Evolutionary conservation across 2,888 invertebrate genomes (phyloP).

Genomic region (Parnassius mnemosyne): DNA sequence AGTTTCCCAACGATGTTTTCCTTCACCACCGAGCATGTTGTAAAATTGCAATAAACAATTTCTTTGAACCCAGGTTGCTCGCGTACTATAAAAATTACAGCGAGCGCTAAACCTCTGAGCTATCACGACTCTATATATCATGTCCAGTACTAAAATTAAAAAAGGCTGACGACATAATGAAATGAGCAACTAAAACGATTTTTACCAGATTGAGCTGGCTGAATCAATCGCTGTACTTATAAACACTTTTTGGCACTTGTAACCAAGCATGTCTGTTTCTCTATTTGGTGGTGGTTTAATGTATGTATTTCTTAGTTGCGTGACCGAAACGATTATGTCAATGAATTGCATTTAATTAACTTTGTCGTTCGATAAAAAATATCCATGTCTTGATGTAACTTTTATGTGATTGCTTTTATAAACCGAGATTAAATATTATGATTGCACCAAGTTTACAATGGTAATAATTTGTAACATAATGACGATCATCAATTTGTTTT

Average conservation of each 20-base stretch:
- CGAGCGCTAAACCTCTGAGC: too few relatives aligned
- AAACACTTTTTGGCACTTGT: neutral
- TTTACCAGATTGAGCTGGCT: neutral
- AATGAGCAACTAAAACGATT: too few relatives aligned
- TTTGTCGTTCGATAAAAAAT: slow-evolving; percentile 5
- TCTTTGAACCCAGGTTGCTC: too few relatives aligned
- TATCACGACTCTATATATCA: too few relatives aligned
- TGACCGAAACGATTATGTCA: slow-evolving; percentile 17
- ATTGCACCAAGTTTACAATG: neutral
- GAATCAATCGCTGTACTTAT: slow-evolving; percentile 10
- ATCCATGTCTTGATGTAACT: slow-evolving; percentile 1
- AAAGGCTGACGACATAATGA: too few relatives aligned
- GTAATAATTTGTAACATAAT: neutral
- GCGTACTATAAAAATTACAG: too few relatives aligned
- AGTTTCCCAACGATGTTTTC: too few relatives aligned
- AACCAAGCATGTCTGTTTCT: slow-evolving; percentile 1
- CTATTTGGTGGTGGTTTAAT: slow-evolving; percentile 12
- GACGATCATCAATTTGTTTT: too few relatives aligned
- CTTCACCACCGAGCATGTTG: too few relatives aligned
- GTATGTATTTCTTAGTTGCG: slow-evolving; percentile 15
- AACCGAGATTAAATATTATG: neutral
- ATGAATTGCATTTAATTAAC: slow-evolving; percentile 19
- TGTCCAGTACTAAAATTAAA: too few relatives aligned
- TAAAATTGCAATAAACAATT: too few relatives aligned
- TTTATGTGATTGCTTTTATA: slow-evolving; percentile 7